These are phyloP conservation scores for Melanerpes aurifrons DNA, from an alignment of 2,113 vertebrate species.

Conservation along the genomic window DNA sequence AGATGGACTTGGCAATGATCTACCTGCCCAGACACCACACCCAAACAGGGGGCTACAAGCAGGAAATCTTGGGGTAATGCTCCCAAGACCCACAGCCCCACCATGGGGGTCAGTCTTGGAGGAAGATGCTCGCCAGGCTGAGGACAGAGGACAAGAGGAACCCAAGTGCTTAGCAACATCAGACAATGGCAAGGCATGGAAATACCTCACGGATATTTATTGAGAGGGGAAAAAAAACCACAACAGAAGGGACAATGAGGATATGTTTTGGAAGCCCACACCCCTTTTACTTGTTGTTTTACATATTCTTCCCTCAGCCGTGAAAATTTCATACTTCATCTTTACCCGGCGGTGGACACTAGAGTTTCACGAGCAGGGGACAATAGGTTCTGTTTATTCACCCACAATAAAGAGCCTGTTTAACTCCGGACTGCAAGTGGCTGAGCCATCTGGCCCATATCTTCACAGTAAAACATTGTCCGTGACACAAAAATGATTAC, in stretches of 20 bases:
- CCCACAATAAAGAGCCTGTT: conserved; percentile 82
- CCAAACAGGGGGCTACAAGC: neutral
- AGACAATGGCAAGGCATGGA: neutral
- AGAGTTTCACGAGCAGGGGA: conserved; percentile 81
- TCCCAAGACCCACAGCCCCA: neutral
- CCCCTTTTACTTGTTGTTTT: conserved; percentile 65
- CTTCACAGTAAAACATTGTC: conserved; percentile 90
- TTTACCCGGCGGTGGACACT: conserved; percentile 78
- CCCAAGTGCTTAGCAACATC: neutral
- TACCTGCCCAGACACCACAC: neutral
- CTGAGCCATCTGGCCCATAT: conserved; percentile 85
- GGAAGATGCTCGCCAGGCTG: neutral
- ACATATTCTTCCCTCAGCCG: conserved; percentile 72
- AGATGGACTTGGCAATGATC: neutral
- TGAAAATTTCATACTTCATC: conserved; percentile 81
- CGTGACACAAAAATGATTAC: conserved; percentile 85
- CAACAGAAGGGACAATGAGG: neutral
- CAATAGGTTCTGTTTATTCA: conserved; percentile 83
- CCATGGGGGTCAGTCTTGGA: accelerated
- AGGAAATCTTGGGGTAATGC: neutral
- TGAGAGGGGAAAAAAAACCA: neutral
- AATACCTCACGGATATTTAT: neutral
- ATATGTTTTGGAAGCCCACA: conserved; percentile 55
- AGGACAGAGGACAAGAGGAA: neutral
- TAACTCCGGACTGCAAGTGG: conserved; percentile 80